phyloP scores from a whole-genome alignment of 64 coral and sea anemone species.

The Stichodactyla helianthus region DNA sequence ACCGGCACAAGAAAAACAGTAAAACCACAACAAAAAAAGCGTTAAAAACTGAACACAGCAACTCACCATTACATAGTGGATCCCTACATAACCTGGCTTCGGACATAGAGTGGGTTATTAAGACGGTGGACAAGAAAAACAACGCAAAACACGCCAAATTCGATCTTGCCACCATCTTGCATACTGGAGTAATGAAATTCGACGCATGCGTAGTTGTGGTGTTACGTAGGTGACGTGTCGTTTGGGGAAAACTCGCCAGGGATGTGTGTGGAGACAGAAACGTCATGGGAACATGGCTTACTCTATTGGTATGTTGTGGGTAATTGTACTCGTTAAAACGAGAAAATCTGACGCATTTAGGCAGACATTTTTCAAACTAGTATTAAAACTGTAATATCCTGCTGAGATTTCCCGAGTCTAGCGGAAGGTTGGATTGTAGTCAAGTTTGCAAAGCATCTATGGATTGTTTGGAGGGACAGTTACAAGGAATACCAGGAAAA shows the following conservation, averaged over 20 bases:
- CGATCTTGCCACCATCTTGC: constrained; percentile 34
- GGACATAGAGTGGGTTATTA: constrained; percentile 25
- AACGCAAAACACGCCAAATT: constrained; percentile 35
- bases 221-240: constrained; percentile 41
- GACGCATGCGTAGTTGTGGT: constrained; percentile 24
- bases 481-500: too few species aligned
- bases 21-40: background rate
- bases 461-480: too few species aligned
- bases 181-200: constrained; percentile 5
- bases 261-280: background rate
- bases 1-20: background rate
- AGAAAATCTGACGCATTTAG: constrained; percentile 5
- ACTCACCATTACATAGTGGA: constrained; percentile 34
- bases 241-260: constrained; percentile 25
- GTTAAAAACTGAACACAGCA: background rate
- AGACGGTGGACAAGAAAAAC: constrained; percentile 33
- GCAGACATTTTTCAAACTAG: background rate
- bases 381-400: too few species aligned
- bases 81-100: constrained; percentile 30
- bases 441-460: too few species aligned
- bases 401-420: too few species aligned
- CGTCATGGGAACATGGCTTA: background rate
- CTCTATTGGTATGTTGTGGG: background rate
- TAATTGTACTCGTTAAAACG: constrained; percentile 12
- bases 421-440: too few species aligned